Base-by-base conservation (phyloP, 2,113 vertebrate species). In the Turnix velox region DNA sequence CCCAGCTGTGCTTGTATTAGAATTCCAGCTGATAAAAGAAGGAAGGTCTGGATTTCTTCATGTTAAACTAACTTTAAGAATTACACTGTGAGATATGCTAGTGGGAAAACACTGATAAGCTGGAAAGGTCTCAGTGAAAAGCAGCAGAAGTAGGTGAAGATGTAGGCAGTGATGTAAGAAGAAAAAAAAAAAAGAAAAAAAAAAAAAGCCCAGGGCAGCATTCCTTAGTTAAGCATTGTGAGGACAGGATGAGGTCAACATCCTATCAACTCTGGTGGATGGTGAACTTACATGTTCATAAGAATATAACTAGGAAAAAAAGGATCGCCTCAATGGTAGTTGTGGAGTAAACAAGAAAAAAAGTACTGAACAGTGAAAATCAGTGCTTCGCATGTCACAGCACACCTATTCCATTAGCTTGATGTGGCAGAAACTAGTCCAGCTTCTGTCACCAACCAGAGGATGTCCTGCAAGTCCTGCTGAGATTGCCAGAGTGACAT, bases 31-130 rank as follows among this genome's bases (percentile, higher is more conserved):
- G 48, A 81, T 75, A 54, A 78, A 68, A 59, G 43, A 55, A 55
- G 45, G 30, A 66, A 3, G 5, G 9, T 39, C 51, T 76, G 19
- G 52, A 27, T 37, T 75, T 57, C 46, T 75, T 69, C 5, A 2
- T 33, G 16, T 57, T 76, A 69, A 69, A 76, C 28, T 35, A 30
- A n/a, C 52, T 75, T 28, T 48, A 59, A 52, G 17, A 48, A 78
- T 43, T 39, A 51, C 6, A 19, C 6, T 33, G 19, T 23, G 52
- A 5, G 37, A 10, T 61, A 2, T 0, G 0, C 71, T 66, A 37
- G 18, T 55, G n/a, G 8, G 28, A 45, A 80, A 33, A 43, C 45
- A 45, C 5, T 62, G 59, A 74, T 65, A 75, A 87, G 6, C 23
- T 84, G 40, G 19, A 72, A 78, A 33, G 7, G 3, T 55, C 87